A percentile compares a stretch with the other conserved stretches of the same genome.
These are phyloP conservation scores for Epicauta chinensis DNA, from an alignment of 1,140 invertebrate species.

Conservation along the genomic window DNA sequence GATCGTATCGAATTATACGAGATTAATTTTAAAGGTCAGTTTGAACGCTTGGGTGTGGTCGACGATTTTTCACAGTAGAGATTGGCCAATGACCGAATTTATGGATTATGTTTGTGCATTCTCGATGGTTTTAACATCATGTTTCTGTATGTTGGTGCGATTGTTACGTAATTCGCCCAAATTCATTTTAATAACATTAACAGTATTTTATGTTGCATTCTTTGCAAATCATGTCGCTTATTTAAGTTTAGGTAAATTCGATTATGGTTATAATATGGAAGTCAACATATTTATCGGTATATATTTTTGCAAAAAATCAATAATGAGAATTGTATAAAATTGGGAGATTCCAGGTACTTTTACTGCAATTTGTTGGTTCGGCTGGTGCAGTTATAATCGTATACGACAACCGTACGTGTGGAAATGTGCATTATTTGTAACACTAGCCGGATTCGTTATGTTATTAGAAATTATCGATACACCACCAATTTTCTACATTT, in stretches of 20 bases:
- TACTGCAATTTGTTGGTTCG: constrained; percentile 66
- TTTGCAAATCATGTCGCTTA: constrained; percentile 76
- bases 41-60: constrained; percentile 94
- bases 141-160: constrained; percentile 55
- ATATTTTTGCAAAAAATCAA: constrained; percentile 10
- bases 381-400: constrained; percentile 63
- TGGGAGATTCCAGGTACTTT: constrained; percentile 54
- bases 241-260: constrained; percentile 71
- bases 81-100: constrained; percentile 82
- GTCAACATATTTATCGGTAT: constrained; percentile 81
- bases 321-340: neutral
- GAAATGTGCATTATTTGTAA: constrained; percentile 63
- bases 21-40: constrained; percentile 58
- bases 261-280: constrained; percentile 93
- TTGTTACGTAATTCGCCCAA: constrained; percentile 50
- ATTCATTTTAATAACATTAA: constrained; percentile 47
- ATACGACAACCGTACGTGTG: constrained; percentile 59
- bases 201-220: constrained; percentile 56
- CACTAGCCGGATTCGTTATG: constrained; percentile 62
- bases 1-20: constrained; percentile 1
- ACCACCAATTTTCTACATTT: constrained; percentile 72
- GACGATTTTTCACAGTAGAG: constrained; percentile 81
- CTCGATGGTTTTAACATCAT: constrained; percentile 62
- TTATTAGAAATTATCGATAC: constrained; percentile 91
- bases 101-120: constrained; percentile 89